Evolutionary conservation across 2,888 invertebrate species (phyloP), one percentile per base, ranked within the genome.

Genomic region (Cataglyphis livida): DNA sequence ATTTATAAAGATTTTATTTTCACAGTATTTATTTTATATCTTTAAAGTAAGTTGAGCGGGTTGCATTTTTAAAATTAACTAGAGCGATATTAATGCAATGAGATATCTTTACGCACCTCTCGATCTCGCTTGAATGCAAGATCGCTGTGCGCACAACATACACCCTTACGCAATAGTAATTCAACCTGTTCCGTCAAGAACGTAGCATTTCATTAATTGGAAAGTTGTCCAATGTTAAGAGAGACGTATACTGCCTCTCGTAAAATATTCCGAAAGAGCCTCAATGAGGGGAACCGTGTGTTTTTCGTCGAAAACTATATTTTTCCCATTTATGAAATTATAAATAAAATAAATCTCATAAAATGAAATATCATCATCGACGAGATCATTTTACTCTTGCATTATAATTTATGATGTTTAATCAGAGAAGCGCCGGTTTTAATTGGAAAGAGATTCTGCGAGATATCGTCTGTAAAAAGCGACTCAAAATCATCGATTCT

Each of bases 131-230:
- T 71, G 51, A 62, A 54, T 62, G 54, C 48, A 57, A 70, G 41
- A 57, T 21, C 78, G 71, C 70, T 59, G 15, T 57, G 38, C 21
- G 44, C 21, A 21, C 44, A 62, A 41, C 38, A 65, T 32, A 21
- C 59, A 12, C 10, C 7, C 71, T 85, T 85, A 79, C 81, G 85
- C 73, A 90, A 90, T 83, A 74, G 85, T 85, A 88, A 90, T 81
- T 83, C 79, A 70, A 88, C 81, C 85, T 83, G 82, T 68, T 70
- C 64, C 38, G 82, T 76, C 85, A 84, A 83, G 90, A 88, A 68
- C 83, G 88, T 84, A 86, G 87, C 85, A 81, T 88, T 87, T 87
- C 85, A 88, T 89, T 90, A 90, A 91, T 91, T 90, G 88, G 89
- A 90, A 90, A 90, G 91, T 89, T 85, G 86, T 71, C 66, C 87